phyloP scores from a whole-genome alignment of 2,888 invertebrate genomes.

The Ormyrus nitidulus region DNA sequence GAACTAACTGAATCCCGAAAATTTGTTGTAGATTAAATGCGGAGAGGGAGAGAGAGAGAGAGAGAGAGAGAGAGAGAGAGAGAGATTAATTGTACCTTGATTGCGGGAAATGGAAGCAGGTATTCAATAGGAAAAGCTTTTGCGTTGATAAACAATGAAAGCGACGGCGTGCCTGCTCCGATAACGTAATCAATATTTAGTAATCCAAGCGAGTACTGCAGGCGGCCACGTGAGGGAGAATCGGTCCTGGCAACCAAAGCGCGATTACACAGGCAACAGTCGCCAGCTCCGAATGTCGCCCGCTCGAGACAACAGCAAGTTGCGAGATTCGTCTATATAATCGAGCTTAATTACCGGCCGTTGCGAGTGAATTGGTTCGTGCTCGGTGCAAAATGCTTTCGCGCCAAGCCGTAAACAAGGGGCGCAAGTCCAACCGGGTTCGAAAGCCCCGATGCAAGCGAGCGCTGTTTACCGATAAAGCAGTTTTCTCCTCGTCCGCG shows the following conservation, averaged over 20 bases:
- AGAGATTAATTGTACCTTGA: neutral
- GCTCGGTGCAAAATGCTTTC: conserved; percentile 49
- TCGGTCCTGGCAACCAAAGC: neutral
- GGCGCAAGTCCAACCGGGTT: conserved; percentile 15
- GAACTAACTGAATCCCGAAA: no score
- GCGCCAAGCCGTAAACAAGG: conserved; percentile 3
- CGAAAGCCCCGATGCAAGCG: neutral
- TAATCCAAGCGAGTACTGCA: neutral
- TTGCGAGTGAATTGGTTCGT: conserved; percentile 51
- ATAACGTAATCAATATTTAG: conserved; percentile 37
- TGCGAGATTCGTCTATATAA: conserved; percentile 42
- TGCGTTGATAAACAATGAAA: neutral
- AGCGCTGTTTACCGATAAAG: neutral
- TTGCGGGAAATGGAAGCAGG: neutral
- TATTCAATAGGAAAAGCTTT: neutral
- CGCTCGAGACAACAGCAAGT: neutral
- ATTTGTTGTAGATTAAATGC: no score
- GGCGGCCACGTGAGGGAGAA: no score
- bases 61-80: no score
- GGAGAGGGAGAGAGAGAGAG: no score
- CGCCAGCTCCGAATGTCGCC: neutral
- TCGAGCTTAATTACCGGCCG: conserved; percentile 55
- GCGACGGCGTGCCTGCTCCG: neutral
- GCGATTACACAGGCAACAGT: neutral
- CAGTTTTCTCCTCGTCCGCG: neutral